phyloP scores from a whole-genome alignment of 1,140 invertebrate species.

The Musca vetustissima region DNA sequence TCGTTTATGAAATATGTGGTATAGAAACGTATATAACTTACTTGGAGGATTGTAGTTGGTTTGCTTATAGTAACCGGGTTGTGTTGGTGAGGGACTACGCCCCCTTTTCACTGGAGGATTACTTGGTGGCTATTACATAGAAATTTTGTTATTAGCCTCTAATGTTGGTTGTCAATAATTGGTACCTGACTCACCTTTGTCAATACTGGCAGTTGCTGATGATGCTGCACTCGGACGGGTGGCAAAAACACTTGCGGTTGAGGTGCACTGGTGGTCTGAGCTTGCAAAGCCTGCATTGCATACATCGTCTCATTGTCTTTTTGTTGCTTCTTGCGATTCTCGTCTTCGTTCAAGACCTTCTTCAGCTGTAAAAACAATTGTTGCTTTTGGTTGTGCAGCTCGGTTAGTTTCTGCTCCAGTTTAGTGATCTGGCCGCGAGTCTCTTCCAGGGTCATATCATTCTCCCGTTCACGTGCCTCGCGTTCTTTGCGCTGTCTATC shows the following conservation, averaged over 20 bases:
- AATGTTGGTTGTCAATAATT: not conserved
- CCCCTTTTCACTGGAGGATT: constrained; percentile 56
- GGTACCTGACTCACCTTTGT: constrained; percentile 34
- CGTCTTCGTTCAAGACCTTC: constrained; percentile 91
- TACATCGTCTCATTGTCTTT: constrained; percentile 61
- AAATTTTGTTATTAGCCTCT: too few relatives aligned
- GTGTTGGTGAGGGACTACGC: constrained; percentile 59
- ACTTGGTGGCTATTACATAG: constrained; percentile 33
- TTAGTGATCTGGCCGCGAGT: constrained; percentile 86
- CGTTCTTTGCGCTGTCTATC: constrained; percentile 82
- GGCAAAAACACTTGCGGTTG: constrained; percentile 46
- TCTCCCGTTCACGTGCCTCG: constrained; percentile 87
- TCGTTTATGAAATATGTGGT: too few relatives aligned
- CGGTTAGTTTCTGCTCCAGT: constrained; percentile 75
- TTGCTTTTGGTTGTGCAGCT: constrained; percentile 88
- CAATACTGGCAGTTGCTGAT: constrained; percentile 42
- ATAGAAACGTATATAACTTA: constrained; percentile 36
- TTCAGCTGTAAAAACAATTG: constrained; percentile 90
- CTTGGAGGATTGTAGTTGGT: constrained; percentile 57
- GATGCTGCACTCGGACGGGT: constrained; percentile 40
- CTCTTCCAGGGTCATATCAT: constrained; percentile 64
- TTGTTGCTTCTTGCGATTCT: constrained; percentile 78
- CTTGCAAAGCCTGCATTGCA: constrained; percentile 56
- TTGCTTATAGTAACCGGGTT: constrained; percentile 51
- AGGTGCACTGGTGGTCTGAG: constrained; percentile 36